phyloP scores from a whole-genome alignment of 2,113 vertebrate species.

The Cricetomys ansorgei region DNA sequence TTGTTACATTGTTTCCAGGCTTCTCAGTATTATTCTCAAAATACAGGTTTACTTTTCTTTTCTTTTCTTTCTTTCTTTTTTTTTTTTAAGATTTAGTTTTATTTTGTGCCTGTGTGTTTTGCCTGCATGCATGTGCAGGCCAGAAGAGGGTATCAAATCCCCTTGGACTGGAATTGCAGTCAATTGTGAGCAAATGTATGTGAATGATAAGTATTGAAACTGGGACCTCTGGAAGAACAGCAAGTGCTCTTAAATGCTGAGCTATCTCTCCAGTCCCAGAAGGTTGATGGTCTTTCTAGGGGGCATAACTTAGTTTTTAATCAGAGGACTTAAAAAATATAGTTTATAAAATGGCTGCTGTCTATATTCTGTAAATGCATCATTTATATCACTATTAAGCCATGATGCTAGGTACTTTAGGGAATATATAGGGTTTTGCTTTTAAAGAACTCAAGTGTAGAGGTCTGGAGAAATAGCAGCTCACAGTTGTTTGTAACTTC shows the following conservation, averaged over 20 bases:
- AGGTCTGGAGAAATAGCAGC: too few relatives aligned
- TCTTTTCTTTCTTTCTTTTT: neutral
- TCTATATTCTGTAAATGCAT: neutral
- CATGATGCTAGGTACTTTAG: neutral
- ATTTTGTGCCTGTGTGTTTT: neutral
- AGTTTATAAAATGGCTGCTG: neutral
- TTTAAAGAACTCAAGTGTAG: slow-evolving; percentile 25
- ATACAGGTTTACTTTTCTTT: neutral
- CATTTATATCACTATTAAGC: neutral
- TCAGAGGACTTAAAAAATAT: neutral
- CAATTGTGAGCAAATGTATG: neutral
- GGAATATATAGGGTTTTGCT: slow-evolving; percentile 25
- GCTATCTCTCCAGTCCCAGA: neutral
- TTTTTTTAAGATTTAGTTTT: neutral
- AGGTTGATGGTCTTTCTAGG: slow-evolving; percentile 4
- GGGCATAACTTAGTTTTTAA: slow-evolving; percentile 51
- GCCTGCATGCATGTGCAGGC: neutral
- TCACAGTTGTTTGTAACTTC: too few relatives aligned
- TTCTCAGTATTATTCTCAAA: neutral
- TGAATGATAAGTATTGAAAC: neutral
- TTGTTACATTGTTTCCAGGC: neutral
- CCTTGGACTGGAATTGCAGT: neutral
- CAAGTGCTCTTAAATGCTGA: neutral
- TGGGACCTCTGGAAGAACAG: neutral
- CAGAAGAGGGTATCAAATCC: neutral